phyloP scores from a whole-genome alignment of 1,140 invertebrate species.

The Atta colombica region DNA sequence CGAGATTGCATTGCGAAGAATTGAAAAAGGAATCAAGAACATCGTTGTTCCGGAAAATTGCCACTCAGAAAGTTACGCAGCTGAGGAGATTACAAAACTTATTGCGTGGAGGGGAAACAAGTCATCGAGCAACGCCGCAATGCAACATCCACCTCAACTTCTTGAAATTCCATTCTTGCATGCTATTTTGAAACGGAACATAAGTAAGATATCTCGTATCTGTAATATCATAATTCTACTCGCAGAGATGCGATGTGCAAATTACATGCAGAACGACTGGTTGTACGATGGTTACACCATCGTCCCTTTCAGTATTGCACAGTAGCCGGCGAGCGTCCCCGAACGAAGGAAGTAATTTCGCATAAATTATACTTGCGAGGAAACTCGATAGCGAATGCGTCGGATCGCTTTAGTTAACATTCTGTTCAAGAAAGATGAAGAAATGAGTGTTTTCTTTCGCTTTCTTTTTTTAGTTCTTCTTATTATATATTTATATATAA shows the following conservation, averaged over 20 bases:
- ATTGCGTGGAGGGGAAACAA: constrained; percentile 62
- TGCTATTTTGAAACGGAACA: constrained; percentile 42
- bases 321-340: constrained; percentile 8
- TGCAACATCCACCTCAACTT: constrained; percentile 46
- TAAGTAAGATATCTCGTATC: constrained; percentile 51
- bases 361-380: constrained; percentile 42
- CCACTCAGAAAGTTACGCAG: constrained; percentile 71
- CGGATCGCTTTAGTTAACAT: constrained; percentile 37
- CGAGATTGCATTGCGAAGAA: background rate
- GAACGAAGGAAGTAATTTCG: constrained; percentile 48
- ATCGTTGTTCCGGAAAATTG: constrained; percentile 60
- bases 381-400: constrained; percentile 32
- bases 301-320: constrained; percentile 24
- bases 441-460: background rate
- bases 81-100: constrained; percentile 72
- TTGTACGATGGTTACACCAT: constrained; percentile 28
- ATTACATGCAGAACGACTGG: constrained; percentile 47
- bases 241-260: constrained; percentile 48
- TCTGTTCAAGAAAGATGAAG: background rate
- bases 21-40: constrained; percentile 46
- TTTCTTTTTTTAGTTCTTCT: background rate
- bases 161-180: constrained; percentile 42
- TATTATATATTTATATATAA: background rate
- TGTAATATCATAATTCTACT: constrained; percentile 51
- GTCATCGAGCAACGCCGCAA: constrained; percentile 65